Conservation (phyloP, 2,797 vertebrate species). For the Sebastolobus altivelis region DNA sequence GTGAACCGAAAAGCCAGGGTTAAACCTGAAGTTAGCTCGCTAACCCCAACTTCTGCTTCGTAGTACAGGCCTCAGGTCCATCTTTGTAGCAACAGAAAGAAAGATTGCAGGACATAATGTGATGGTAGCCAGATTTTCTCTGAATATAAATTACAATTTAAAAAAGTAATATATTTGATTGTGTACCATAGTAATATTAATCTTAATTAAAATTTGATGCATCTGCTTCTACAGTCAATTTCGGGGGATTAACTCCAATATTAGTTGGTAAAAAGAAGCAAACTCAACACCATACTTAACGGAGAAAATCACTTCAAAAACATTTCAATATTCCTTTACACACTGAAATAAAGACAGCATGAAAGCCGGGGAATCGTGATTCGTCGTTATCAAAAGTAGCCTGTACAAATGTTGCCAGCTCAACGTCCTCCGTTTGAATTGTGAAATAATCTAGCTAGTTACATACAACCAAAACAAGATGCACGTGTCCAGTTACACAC, state of each 20-base stretch:
- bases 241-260: background rate
- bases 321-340: slow-evolving; percentile 34
- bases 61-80: background rate
- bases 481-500: slow-evolving; percentile 56
- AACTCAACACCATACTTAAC: slow-evolving; percentile 55
- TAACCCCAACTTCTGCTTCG: background rate
- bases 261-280: slow-evolving; percentile 28
- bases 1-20: background rate
- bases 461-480: slow-evolving; percentile 61
- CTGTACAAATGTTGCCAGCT: slow-evolving; percentile 73
- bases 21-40: background rate
- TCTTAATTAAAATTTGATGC: background rate
- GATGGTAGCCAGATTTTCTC: slow-evolving; percentile 7
- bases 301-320: slow-evolving; percentile 46
- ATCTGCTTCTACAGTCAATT: slow-evolving; percentile 17
- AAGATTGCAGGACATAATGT: slow-evolving; percentile 16
- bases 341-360: slow-evolving; percentile 46
- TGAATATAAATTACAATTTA: slow-evolving; percentile 25
- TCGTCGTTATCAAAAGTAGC: slow-evolving; percentile 74
- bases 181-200: slow-evolving; percentile 40
- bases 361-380: slow-evolving; percentile 27
- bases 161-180: slow-evolving; percentile 15
- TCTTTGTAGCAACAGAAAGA: slow-evolving; percentile 34
- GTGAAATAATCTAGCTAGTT: slow-evolving; percentile 60
- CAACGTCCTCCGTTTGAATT: slow-evolving; percentile 27